Evolutionary conservation across 2,888 invertebrate species (phyloP), one percentile per base, ranked within the genome.

Genomic region (Zygogramma bicolorata): DNA sequence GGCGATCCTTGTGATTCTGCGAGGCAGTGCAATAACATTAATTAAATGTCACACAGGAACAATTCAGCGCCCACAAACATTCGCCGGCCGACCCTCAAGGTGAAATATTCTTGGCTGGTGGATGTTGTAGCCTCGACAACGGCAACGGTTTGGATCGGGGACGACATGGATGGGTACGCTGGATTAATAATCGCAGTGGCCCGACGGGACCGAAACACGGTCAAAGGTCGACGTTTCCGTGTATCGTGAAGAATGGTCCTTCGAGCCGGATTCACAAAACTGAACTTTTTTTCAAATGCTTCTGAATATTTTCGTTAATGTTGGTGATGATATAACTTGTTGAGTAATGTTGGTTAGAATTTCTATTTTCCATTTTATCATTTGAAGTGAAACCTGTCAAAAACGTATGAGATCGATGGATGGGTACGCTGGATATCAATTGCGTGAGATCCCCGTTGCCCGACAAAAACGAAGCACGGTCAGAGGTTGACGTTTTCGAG

Each of bases 1-100:
- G 71, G 65, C 72, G 72, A 70, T 68, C 65, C 67, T 65, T 68
- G 68, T 70, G 70, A 72, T 75, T 72, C 72, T 68, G 69, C 67
- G 61, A 67, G 59, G 67, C 58, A 53, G 67, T 71, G 71, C 75
- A 74, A 76, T 76, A 76, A 76, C 74, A 76, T 74, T 76, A 76
- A 76, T 73, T 76, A 76, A 76, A 63, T 68, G 71, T 71, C 71
- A 61, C 60, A 49, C 42, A 71, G 70, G 68, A 68, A 76, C 74
- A 74, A 76, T 74, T 76, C 73, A 71, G 71, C 75, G 72, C 74
- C 75, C 72, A 76, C 75, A 66, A 74, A 71, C 69, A 72, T 74
- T 68, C 68, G 62, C 67, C 66, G 59, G 69, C 65, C 71, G 70
- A 66, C 66, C 69, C 73, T 71, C 70, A 68, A 72, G 68, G 71